Base-by-base conservation (phyloP, 2,797 vertebrate species). In the Molossus alvarezi region DNA sequence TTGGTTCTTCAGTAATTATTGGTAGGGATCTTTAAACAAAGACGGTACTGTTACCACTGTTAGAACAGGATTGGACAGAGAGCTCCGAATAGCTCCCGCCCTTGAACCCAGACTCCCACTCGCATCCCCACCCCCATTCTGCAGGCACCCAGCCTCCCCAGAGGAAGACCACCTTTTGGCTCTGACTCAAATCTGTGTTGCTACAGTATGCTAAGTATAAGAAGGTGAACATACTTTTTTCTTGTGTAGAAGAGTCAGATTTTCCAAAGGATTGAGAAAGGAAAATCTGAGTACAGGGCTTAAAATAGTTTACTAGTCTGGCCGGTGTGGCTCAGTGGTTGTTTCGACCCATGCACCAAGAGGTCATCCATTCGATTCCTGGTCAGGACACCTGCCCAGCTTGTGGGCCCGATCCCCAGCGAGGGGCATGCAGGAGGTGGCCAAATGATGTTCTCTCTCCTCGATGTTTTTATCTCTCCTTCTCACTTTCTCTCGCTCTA, bases 21-120 rank as follows among this genome's bases (percentile, higher is more conserved):
- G 17, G 76, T 48, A 65, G 5, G 53, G 80, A 51, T 60, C 3
- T 12, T 53, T 65, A 93, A 88, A 53, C 33, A 93, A 86, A 80
- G 45, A 83, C 58, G 51, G 37, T 57, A 55, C 4, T 9, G 6
- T 71, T 57, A 45, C 76, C 14, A 37, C 6, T 84, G 20, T n/a
- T 77, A 23, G 29, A 33, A 45, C 84, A 60, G n/a, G 82, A 20
- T 14, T 90, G 29, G 41, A 79, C 13, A 51, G 18, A 75, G 23
- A 41, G 2, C 55, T 45, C 12, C 11, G 3, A 72, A n/a, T 1
- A 5, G 64, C 9, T 1, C 17, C 45, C 13, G 0, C 1, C 29
- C 14, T 41, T 12, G 9, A 51, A 9, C 58, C 21, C 29, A n/a
- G 0, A 29, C 5, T n/a, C 25, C 1, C 13, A 13, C 3, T 73